phyloP scores from a whole-genome alignment of 2,113 vertebrate species.

The Pygoscelis adeliae region DNA sequence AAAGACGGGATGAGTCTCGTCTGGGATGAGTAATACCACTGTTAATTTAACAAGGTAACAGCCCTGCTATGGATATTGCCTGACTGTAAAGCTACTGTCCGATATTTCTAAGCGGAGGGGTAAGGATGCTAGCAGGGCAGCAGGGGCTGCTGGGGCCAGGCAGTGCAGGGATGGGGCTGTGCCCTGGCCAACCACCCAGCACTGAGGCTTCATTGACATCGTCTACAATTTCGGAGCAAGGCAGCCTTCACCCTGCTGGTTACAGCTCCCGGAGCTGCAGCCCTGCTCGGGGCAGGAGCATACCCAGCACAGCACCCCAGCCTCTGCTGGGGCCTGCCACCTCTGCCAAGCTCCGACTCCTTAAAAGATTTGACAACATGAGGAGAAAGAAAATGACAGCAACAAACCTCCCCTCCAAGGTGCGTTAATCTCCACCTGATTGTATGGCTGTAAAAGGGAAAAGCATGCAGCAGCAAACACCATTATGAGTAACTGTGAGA shows the following conservation, averaged over 20 bases:
- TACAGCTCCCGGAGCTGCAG: background rate
- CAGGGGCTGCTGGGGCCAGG: background rate
- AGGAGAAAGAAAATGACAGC: accelerated
- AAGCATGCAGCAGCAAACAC: background rate
- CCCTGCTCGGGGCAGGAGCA: accelerated
- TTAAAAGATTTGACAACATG: background rate
- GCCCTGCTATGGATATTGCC: background rate
- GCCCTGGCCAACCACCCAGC: background rate
- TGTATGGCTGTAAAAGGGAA: accelerated
- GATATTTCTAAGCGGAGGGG: background rate
- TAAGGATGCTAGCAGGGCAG: background rate
- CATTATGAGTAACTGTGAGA: background rate
- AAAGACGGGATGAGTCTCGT: too few species aligned
- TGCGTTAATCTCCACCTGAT: accelerated
- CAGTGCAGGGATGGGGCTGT: accelerated
- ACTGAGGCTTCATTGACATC: background rate
- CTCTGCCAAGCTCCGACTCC: background rate
- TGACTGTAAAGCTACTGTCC: accelerated
- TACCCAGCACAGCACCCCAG: accelerated
- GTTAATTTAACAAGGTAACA: background rate
- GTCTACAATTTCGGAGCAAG: background rate
- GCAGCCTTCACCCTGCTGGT: background rate
- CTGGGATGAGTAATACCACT: accelerated
- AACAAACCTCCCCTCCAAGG: background rate
- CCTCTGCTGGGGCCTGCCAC: background rate